These are phyloP conservation scores for Lucilia sericata DNA, from an alignment of 1,140 invertebrate species.

Conservation along the genomic window DNA sequence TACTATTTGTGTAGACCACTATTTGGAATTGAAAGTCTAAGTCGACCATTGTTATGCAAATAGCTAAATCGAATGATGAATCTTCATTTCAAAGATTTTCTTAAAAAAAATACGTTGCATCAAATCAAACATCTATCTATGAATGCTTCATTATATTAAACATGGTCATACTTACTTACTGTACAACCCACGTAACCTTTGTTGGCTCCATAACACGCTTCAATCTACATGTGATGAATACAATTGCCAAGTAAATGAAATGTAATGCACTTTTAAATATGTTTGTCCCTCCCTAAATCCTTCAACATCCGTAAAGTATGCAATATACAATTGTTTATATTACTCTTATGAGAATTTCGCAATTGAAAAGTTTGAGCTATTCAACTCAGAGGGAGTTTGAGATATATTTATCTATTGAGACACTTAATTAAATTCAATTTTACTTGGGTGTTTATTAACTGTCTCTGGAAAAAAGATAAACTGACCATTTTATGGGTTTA, in stretches of 20 bases:
- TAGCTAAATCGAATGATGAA: too few species aligned
- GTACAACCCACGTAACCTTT: too few species aligned
- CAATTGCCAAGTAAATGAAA: conserved; percentile 16
- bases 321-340: conserved; percentile 28
- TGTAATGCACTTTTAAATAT: conserved; percentile 23
- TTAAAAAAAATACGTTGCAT: too few species aligned
- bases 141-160: too few species aligned
- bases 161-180: too few species aligned
- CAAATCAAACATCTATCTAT: too few species aligned
- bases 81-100: too few species aligned
- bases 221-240: neutral
- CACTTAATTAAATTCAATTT: conserved; percentile 44
- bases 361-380: neutral
- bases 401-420: conserved; percentile 30
- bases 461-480: conserved; percentile 21
- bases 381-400: neutral
- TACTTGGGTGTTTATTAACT: conserved; percentile 39
- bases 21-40: too few species aligned
- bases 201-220: neutral
- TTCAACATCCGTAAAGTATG: neutral
- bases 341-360: conserved; percentile 9
- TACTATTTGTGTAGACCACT: too few species aligned
- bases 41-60: too few species aligned
- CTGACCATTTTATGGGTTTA: conserved; percentile 10
- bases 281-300: neutral